phyloP scores from a whole-genome alignment of 2,888 invertebrate genomes.

The Diaperis boleti region DNA sequence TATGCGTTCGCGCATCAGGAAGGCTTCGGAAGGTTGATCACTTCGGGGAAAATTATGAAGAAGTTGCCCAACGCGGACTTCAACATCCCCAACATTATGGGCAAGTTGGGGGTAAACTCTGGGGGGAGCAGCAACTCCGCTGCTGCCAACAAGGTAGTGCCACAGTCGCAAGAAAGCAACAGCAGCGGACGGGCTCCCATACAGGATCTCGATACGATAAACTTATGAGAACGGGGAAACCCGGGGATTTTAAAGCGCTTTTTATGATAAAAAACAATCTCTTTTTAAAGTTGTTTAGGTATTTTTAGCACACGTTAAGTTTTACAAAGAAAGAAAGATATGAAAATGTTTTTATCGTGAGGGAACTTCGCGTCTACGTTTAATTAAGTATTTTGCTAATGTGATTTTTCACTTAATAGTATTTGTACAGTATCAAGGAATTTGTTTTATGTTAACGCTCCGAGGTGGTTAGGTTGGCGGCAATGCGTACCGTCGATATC shows the following conservation, averaged over 20 bases:
- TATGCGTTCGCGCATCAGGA: slow-evolving; percentile 99
- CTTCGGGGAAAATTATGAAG: slow-evolving; percentile 96
- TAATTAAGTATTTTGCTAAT: slow-evolving; percentile 61
- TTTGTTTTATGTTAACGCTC: slow-evolving; percentile 58
- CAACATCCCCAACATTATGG: slow-evolving; percentile 73
- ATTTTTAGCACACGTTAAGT: slow-evolving; percentile 52
- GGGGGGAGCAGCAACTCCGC: slow-evolving; percentile 41
- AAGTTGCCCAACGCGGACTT: slow-evolving; percentile 84
- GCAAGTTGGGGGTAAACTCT: slow-evolving; percentile 65
- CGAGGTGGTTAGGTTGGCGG: slow-evolving; percentile 2
- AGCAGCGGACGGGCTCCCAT: slow-evolving; percentile 71
- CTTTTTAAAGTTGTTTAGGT: slow-evolving; percentile 42
- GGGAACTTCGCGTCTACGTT: slow-evolving; percentile 47
- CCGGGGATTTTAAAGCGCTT: slow-evolving; percentile 38
- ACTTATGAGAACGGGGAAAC: slow-evolving; percentile 67
- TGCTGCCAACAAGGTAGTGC: slow-evolving; percentile 54
- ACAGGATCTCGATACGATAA: slow-evolving; percentile 80
- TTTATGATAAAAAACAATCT: slow-evolving; percentile 27
- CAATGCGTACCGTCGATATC: slow-evolving; percentile 1
- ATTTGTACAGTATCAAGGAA: slow-evolving; percentile 58
- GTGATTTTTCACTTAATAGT: slow-evolving; percentile 61
- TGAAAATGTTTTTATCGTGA: slow-evolving; percentile 28
- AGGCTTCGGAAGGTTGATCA: slow-evolving; percentile 97
- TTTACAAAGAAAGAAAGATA: slow-evolving; percentile 39
- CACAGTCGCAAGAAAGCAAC: slow-evolving; percentile 55